phyloP scores from a whole-genome alignment of 2,797 vertebrate genomes.

The Mionectes olivaceus region DNA sequence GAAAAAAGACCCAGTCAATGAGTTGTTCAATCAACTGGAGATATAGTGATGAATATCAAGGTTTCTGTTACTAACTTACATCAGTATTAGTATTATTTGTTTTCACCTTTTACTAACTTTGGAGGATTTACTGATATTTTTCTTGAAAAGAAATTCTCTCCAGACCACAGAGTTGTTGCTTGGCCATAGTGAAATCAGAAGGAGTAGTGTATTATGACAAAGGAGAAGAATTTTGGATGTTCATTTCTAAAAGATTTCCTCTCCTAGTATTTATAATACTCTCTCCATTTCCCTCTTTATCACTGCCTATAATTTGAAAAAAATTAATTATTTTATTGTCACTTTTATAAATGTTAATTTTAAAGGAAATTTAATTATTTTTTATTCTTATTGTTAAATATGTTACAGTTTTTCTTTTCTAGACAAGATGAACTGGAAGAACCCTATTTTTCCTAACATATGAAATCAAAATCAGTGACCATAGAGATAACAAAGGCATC shows the following conservation, averaged over 20 bases:
- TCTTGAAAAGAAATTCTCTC: neutral
- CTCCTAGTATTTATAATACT: neutral
- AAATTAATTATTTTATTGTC: neutral
- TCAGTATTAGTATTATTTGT: neutral
- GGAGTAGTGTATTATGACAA: neutral
- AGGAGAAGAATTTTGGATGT: neutral
- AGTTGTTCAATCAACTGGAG: neutral
- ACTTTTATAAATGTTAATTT: neutral
- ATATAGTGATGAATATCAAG: neutral
- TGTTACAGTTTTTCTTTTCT: neutral
- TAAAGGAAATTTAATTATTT: neutral
- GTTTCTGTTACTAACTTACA: neutral
- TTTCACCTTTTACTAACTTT: neutral
- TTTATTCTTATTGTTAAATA: neutral
- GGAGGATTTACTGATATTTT: neutral
- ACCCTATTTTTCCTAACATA: neutral
- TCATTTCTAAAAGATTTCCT: neutral
- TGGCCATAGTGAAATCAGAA: neutral
- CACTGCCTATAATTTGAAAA: neutral
- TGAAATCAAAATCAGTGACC: neutral
- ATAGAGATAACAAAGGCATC: neutral
- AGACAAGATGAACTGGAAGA: neutral
- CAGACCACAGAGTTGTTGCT: neutral
- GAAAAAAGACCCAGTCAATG: slow-evolving; percentile 12
- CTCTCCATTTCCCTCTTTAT: neutral